phyloP scores from a whole-genome alignment of 2,888 invertebrate genomes.

The Drosophila rubida region DNA sequence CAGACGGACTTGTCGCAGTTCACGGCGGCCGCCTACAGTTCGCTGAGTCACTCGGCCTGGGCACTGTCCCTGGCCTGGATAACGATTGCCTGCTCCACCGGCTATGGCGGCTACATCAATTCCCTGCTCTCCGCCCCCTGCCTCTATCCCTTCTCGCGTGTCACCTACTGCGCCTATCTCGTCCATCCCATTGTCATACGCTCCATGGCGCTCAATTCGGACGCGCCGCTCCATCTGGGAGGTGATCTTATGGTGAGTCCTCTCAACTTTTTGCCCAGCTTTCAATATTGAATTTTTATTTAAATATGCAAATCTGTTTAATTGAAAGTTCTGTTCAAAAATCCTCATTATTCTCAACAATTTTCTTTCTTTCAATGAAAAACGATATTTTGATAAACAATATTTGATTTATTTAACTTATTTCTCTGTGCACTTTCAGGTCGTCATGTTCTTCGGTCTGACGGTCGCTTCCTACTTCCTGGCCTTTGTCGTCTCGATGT shows the following conservation, averaged over 20 bases:
- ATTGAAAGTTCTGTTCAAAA: no score
- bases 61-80: conserved; percentile 93
- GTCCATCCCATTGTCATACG: conserved; percentile 93
- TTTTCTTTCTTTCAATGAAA: no score
- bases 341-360: no score
- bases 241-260: conserved; percentile 90
- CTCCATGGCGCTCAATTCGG: conserved; percentile 91
- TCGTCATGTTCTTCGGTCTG: conserved; percentile 92
- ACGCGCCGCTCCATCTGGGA: conserved; percentile 92
- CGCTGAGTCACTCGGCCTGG: conserved; percentile 93
- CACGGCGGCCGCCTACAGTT: conserved; percentile 91
- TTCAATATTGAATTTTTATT: no score
- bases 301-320: no score
- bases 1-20: conserved; percentile 89
- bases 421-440: conserved; percentile 85
- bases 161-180: conserved; percentile 94
- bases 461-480: conserved; percentile 91
- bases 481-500: conserved; percentile 91
- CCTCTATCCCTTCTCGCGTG: conserved; percentile 93
- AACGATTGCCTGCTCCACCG: conserved; percentile 93
- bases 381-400: no score
- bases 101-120: conserved; percentile 92
- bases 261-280: background rate
- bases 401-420: no score
- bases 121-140: conserved; percentile 90